Evolutionary conservation across 2,113 vertebrate species (phyloP).

Genomic region (Taxidea taxus): DNA sequence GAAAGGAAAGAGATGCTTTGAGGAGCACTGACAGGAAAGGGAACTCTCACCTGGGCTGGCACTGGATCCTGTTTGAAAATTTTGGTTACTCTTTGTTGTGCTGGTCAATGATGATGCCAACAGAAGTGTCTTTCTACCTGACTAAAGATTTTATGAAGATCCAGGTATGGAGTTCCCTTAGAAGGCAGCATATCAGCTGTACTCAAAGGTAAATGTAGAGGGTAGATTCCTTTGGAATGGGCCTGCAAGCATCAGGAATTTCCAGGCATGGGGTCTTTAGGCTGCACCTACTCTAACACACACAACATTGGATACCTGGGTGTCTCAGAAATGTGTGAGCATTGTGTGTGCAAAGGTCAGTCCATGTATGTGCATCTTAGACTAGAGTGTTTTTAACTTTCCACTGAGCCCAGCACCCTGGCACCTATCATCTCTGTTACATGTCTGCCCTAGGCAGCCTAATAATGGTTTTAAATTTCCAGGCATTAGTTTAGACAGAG

Average conservation of each 20-base stretch:
- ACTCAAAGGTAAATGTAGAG: not conserved
- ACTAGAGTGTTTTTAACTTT: not conserved
- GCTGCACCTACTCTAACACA: not conserved
- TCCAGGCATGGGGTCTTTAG: not conserved
- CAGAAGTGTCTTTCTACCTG: not conserved
- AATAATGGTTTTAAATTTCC: not conserved
- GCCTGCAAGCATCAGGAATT: not conserved
- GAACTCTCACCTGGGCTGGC: not conserved
- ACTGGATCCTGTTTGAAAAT: not conserved
- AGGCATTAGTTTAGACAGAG: not conserved
- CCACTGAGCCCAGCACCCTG: not conserved
- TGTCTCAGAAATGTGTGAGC: not conserved
- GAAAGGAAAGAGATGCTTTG: not conserved
- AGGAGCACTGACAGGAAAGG: not conserved
- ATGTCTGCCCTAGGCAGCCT: not conserved
- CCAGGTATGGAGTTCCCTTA: not conserved
- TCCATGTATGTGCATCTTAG: not conserved
- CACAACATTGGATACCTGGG: not conserved
- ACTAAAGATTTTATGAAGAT: not conserved
- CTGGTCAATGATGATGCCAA: not conserved
- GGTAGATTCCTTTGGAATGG: not conserved
- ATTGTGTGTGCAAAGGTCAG: not conserved
- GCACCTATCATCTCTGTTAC: not conserved
- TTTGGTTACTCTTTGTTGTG: not conserved
- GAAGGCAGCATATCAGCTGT: not conserved